Evolutionary conservation across 2,797 vertebrate species (phyloP).

Genomic region (Squalus acanthias): DNA sequence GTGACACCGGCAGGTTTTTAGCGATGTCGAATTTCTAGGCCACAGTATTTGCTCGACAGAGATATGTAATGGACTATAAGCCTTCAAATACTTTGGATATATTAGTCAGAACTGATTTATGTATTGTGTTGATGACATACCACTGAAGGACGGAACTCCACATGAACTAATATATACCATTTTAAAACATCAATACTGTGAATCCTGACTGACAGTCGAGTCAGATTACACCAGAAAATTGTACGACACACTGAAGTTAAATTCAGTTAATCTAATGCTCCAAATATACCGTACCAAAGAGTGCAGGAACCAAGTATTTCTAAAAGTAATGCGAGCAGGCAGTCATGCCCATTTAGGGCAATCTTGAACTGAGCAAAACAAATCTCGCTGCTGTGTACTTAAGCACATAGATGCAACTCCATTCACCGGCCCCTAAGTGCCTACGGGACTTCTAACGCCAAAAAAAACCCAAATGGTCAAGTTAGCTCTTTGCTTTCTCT

Average conservation of each 20-base stretch:
- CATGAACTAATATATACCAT: background rate
- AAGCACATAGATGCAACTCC: no score
- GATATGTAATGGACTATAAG: background rate
- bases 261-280: background rate
- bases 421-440: no score
- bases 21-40: no score
- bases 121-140: background rate
- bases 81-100: background rate
- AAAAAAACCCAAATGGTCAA: no score
- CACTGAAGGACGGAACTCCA: background rate
- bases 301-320: background rate
- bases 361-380: background rate
- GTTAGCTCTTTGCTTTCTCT: no score
- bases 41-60: background rate
- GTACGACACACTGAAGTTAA: background rate
- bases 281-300: background rate
- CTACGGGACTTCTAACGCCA: no score
- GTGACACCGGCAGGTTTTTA: no score
- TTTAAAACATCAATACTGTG: background rate
- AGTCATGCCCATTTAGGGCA: background rate
- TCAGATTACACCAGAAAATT: background rate
- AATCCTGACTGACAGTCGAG: background rate
- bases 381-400: background rate
- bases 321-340: background rate
- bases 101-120: background rate